Percentiles rank a stretch among this genome's conserved stretches.
Evolutionary conservation across 2,113 vertebrate species (phyloP).

Genomic region (Onychorhynchus coronatus): DNA sequence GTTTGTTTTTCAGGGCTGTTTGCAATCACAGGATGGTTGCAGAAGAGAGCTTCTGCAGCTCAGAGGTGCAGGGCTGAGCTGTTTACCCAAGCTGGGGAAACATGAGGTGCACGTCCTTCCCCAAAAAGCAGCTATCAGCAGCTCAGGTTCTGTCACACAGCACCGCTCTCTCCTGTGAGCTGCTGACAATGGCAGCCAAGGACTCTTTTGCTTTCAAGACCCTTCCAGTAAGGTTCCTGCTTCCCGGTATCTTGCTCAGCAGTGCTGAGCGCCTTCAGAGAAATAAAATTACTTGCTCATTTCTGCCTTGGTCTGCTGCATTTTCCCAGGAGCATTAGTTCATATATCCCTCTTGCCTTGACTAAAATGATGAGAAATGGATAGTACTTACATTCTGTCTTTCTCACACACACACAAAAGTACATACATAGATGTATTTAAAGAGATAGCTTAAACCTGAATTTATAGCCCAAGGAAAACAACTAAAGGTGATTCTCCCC

Average conservation of each 20-base stretch:
- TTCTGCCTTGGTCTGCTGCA: background rate
- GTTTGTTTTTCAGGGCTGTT: background rate
- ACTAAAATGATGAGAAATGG: constrained; percentile 46
- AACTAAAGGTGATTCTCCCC: background rate
- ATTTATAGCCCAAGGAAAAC: constrained; percentile 8
- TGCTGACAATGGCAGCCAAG: background rate
- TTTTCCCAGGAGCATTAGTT: constrained; percentile 31
- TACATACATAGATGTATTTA: background rate
- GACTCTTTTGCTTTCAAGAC: background rate
- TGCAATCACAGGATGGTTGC: background rate
- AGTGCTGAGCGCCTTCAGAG: background rate
- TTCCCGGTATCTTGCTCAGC: background rate
- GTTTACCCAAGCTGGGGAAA: background rate
- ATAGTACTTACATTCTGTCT: background rate
- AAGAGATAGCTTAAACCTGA: constrained; percentile 12
- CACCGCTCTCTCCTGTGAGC: background rate
- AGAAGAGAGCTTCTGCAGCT: background rate
- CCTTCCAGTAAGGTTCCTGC: background rate
- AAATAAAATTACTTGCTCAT: constrained; percentile 21
- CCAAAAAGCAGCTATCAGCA: background rate
- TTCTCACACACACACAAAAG: background rate
- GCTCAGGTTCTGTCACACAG: background rate
- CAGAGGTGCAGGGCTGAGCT: background rate
- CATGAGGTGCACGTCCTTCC: background rate
- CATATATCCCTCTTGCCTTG: constrained; percentile 17